These are phyloP conservation scores for Malachius bipustulatus DNA, from an alignment of 2,888 invertebrate genomes.

Conservation along the genomic window DNA sequence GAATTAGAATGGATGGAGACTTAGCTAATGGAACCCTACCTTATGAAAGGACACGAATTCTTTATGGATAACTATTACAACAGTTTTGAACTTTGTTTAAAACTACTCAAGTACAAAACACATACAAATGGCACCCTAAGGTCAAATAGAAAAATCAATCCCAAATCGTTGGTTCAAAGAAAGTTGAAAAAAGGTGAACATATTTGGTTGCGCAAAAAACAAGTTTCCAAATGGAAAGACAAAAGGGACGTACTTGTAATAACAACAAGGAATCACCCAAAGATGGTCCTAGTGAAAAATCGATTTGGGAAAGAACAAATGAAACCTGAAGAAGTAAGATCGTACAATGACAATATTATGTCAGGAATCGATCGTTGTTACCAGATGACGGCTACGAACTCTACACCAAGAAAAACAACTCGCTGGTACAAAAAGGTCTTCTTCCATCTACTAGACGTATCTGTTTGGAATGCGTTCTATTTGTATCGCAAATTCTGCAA, in stretches of 20 bases:
- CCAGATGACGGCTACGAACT: no score
- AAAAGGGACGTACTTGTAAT: slow-evolving; percentile 24
- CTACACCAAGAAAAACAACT: no score
- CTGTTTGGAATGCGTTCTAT: no score
- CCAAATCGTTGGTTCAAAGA: not conserved
- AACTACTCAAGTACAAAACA: not conserved
- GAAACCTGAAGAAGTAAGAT: slow-evolving; percentile 14
- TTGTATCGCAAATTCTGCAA: no score
- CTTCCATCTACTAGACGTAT: no score
- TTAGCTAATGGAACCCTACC: not conserved
- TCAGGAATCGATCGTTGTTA: no score
- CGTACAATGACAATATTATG: no score
- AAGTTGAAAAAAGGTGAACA: slow-evolving; percentile 1
- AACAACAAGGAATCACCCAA: slow-evolving; percentile 23
- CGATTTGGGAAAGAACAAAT: slow-evolving; percentile 16
- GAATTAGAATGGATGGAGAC: slow-evolving; percentile 17
- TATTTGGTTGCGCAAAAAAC: slow-evolving; percentile 24
- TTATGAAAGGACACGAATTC: not conserved
- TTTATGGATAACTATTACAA: not conserved
- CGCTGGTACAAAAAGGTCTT: no score
- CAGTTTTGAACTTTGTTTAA: not conserved
- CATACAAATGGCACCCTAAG: slow-evolving; percentile 1
- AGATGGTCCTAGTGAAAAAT: slow-evolving; percentile 17
- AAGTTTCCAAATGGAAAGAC: slow-evolving; percentile 24
- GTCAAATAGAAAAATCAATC: not conserved